Conservation (phyloP, 2,113 vertebrate genomes). For the Apus apus region DNA sequence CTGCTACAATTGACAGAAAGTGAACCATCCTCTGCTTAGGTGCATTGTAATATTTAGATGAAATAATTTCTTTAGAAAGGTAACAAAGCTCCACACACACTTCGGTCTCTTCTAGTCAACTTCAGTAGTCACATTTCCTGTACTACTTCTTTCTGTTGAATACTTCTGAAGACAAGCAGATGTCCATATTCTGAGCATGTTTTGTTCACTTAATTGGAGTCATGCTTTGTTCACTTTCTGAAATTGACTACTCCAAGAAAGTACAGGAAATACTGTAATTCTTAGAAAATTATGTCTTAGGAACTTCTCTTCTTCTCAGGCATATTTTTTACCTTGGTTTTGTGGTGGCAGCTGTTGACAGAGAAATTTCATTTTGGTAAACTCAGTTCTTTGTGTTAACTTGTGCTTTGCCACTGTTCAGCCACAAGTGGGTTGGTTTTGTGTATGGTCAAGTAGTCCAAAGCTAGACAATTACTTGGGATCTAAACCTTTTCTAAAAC, state of each 20-base stretch:
- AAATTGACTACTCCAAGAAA: background rate
- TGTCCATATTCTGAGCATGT: background rate
- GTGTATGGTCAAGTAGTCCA: background rate
- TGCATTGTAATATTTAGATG: background rate
- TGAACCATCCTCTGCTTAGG: background rate
- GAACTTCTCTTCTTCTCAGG: background rate
- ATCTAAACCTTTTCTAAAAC: background rate
- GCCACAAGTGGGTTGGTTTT: background rate
- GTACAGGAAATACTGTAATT: background rate
- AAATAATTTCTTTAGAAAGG: background rate
- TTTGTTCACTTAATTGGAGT: background rate
- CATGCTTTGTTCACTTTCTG: background rate
- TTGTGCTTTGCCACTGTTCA: background rate
- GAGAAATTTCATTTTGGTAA: background rate
- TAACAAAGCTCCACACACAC: background rate
- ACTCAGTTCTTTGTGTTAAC: background rate
- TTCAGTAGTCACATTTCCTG: background rate
- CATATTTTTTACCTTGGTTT: background rate
- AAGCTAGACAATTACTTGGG: background rate
- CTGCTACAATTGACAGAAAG: fast-evolving
- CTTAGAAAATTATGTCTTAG: background rate
- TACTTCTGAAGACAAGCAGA: background rate
- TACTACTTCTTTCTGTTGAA: background rate
- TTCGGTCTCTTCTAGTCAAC: background rate
- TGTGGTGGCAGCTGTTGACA: background rate